Base-by-base conservation (phyloP, 1,140 invertebrate species). In the Pachypeltis micranthus region DNA sequence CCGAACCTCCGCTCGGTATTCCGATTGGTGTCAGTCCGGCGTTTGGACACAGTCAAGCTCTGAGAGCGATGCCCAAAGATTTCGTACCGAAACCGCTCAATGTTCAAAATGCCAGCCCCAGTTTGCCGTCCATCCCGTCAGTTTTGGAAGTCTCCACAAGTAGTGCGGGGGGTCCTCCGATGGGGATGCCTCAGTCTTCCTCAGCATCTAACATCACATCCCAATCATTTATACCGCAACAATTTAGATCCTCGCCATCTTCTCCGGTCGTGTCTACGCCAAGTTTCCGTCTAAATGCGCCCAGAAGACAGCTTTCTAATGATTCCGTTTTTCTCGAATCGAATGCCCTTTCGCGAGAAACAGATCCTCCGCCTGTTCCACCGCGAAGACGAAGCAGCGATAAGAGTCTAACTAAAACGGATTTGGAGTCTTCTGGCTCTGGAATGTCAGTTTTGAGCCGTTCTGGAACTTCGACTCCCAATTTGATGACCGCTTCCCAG, bases 301-400 rank as follows among this genome's bases (percentile, higher is more conserved):
- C 25, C 25, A 56, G 25, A 26, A 21, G 54, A 16, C 21, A 26
- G 2, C 26, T 26, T 24, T 56, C 54, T 16, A 21, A 56, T 2
- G 54, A 56, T 56, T 56, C 54, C 21, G 54, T 56, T 21, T 56
- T 56, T 16, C 7, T 16, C 31, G 31, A 39, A 7, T 39, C 31
- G 25, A 29, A 68, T 61, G 54, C 34, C 10, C 23, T 63, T 1
- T 12, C 65, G 4, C 62, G 25, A 25, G 54, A 56, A 24, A 2
- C 59, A n/a, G 67, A 65, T 44, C 59, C 78, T 16, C 81, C 81
- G 2, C 78, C 79, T 10, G 80, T 82, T 2, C 81, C 81, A 24
- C 81, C 81, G 2, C 70, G 81, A 44, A 72, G 79, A 29, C 77
- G 76, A 65, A 79, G 78, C 65, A 75, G 76, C 63, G 78, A 79